Conservation (phyloP, 1,140 invertebrate genomes). For the Drosophila albomicans region DNA sequence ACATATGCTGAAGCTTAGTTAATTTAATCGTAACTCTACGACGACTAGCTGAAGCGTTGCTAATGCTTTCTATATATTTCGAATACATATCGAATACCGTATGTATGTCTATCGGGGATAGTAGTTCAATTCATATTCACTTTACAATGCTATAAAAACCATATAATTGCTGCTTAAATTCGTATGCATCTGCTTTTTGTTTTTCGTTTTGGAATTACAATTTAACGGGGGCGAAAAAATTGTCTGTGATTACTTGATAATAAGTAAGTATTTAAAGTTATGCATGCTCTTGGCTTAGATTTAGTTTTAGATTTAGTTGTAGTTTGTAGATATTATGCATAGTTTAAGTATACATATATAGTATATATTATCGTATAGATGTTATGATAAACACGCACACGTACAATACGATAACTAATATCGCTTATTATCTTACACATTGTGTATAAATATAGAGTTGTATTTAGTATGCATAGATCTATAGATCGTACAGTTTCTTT, state of each 20-base stretch:
- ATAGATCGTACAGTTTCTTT: slow-evolving; percentile 15
- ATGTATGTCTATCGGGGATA: slow-evolving; percentile 19
- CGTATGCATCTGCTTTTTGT: slow-evolving; percentile 58
- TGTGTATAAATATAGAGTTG: slow-evolving; percentile 69
- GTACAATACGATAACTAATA: slow-evolving; percentile 40
- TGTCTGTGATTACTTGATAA: slow-evolving; percentile 61
- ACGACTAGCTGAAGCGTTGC: slow-evolving; percentile 75
- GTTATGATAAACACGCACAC: slow-evolving; percentile 70
- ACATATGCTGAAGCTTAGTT: slow-evolving; percentile 69
- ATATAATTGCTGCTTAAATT: slow-evolving; percentile 78
- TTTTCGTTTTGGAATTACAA: slow-evolving; percentile 39
- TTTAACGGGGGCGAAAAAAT: slow-evolving; percentile 57
- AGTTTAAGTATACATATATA: slow-evolving; percentile 40
- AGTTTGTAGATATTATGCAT: slow-evolving; percentile 16
- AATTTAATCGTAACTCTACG: slow-evolving; percentile 51
- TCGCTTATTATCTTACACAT: slow-evolving; percentile 77
- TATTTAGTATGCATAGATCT: slow-evolving; percentile 51
- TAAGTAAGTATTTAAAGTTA: slow-evolving; percentile 23
- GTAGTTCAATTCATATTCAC: slow-evolving; percentile 29
- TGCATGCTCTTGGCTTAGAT: slow-evolving; percentile 51
- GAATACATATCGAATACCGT: slow-evolving; percentile 1
- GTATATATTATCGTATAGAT: slow-evolving; percentile 66
- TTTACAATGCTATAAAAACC: slow-evolving; percentile 62
- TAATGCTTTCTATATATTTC: slow-evolving; percentile 43
- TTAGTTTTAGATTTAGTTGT: slow-evolving; percentile 34